Conservation (phyloP, 2,113 vertebrate species). For the Serinus canaria region DNA sequence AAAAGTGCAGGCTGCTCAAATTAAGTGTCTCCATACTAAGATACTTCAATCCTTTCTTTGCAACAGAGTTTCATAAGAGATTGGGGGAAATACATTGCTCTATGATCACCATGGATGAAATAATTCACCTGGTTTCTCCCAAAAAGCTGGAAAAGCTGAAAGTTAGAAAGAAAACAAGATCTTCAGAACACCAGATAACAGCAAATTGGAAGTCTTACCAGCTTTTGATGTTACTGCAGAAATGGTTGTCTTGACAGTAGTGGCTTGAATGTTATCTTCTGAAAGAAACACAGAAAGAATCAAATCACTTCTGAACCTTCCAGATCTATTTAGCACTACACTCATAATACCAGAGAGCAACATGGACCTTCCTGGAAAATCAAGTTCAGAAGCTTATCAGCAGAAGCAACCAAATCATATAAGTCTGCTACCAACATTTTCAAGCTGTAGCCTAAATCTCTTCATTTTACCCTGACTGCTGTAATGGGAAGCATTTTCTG, state of each 20-base stretch:
- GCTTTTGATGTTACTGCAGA: not conserved
- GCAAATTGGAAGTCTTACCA: constrained; percentile 16
- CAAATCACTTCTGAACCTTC: not conserved
- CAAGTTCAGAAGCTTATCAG: not conserved
- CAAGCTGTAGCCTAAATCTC: not conserved
- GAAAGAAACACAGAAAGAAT: constrained; percentile 8
- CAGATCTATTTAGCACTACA: not conserved
- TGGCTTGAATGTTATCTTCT: fast-evolving
- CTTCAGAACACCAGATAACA: not conserved
- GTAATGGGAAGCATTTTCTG: not conserved
- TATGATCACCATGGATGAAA: not conserved
- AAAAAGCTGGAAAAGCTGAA: not conserved
- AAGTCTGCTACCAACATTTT: not conserved
- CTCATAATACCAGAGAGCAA: not conserved
- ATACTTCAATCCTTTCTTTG: not conserved
- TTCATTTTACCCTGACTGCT: not conserved
- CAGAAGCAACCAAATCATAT: not conserved
- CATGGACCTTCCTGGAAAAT: not conserved
- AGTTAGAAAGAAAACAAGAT: not conserved
- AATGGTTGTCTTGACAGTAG: fast-evolving
- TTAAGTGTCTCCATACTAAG: not conserved
- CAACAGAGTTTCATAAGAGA: not conserved
- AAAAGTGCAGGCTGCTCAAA: not conserved
- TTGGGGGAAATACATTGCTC: not conserved
- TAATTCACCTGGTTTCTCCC: not conserved